A percentile compares a stretch with the other conserved stretches of the same genome.
These are phyloP conservation scores for Hemicrepidius hirtus DNA, from an alignment of 2,888 invertebrate species.

Conservation along the genomic window DNA sequence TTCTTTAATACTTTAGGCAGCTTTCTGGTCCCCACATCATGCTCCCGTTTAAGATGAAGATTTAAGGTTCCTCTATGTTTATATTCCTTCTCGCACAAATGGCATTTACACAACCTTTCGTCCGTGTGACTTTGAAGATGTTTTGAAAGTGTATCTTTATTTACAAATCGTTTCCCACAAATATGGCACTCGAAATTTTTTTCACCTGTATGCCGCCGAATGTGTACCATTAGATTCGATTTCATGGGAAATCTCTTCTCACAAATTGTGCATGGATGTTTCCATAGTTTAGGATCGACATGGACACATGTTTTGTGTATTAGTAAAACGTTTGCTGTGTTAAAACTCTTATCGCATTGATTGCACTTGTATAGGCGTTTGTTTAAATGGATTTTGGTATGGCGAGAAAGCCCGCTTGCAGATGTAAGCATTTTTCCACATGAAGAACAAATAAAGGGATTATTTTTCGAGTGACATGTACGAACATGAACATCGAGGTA, in stretches of 20 bases:
- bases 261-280: constrained; percentile 54
- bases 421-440: no score
- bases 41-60: constrained; percentile 73
- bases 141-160: constrained; percentile 56
- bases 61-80: constrained; percentile 70
- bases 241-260: constrained; percentile 55
- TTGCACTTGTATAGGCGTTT: constrained; percentile 64
- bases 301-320: constrained; percentile 65
- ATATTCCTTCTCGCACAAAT: constrained; percentile 73
- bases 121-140: constrained; percentile 57
- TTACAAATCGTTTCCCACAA: constrained; percentile 56
- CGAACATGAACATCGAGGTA: no score
- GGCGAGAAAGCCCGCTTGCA: no score
- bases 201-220: constrained; percentile 56
- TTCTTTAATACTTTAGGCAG: constrained; percentile 67
- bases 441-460: no score
- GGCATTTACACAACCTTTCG: constrained; percentile 64
- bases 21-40: constrained; percentile 69
- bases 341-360: constrained; percentile 63
- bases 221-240: constrained; percentile 54
- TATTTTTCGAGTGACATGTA: no score
- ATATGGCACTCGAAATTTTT: constrained; percentile 57
- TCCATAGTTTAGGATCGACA: constrained; percentile 63
- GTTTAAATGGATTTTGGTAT: no score
- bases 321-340: constrained; percentile 63